Conservation (phyloP, 2,888 invertebrate genomes). For the Plusia festucae region DNA sequence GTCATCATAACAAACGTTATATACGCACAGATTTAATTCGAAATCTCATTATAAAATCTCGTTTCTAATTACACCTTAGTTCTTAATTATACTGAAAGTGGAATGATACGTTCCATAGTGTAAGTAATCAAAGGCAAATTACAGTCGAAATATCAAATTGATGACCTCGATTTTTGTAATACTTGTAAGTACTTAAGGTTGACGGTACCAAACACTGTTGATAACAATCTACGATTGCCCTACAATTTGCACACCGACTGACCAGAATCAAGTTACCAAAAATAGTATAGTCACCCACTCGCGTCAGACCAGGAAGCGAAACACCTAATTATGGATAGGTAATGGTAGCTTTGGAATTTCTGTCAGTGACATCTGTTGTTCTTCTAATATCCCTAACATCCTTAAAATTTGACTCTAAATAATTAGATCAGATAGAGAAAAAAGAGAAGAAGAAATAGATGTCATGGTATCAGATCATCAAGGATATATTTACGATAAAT, state of each 20-base stretch:
- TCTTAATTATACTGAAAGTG: neutral
- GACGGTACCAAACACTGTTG: slow-evolving; percentile 35
- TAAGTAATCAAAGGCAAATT: neutral
- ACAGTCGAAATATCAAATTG: neutral
- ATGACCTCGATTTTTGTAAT: neutral
- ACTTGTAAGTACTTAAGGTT: neutral
- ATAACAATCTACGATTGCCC: slow-evolving; percentile 58
- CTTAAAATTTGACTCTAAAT: no score
- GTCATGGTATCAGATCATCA: no score
- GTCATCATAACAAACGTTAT: neutral
- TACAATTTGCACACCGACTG: slow-evolving; percentile 63
- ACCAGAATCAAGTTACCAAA: slow-evolving; percentile 77
- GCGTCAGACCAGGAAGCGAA: slow-evolving; percentile 70
- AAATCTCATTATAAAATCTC: neutral
- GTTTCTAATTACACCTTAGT: neutral
- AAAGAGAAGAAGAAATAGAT: no score
- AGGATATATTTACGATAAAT: no score
- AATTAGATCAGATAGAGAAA: no score
- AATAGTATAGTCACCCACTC: slow-evolving; percentile 76
- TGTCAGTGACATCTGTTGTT: slow-evolving; percentile 13
- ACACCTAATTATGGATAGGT: slow-evolving; percentile 47
- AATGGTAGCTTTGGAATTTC: slow-evolving; percentile 51
- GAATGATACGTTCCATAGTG: neutral
- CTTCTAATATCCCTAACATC: neutral
- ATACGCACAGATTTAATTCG: neutral